phyloP scores from a whole-genome alignment of 2,888 invertebrate species.

The Metacarcinus magister region DNA sequence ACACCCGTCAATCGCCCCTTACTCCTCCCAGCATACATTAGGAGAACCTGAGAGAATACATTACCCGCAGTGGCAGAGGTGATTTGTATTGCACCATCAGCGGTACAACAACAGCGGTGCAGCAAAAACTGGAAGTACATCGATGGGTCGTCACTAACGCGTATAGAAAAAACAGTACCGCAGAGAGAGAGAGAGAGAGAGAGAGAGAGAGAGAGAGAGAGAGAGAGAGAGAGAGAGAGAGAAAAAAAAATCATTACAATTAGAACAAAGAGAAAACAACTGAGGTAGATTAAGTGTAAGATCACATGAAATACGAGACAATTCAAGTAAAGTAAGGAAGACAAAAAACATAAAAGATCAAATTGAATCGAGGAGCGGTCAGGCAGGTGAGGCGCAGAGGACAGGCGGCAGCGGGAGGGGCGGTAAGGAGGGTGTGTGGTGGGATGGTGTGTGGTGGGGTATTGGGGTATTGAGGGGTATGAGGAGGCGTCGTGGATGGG shows the following conservation, averaged over 20 bases:
- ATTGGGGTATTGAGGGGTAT: not conserved
- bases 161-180: not conserved
- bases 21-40: not conserved
- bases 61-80: not conserved
- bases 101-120: not conserved
- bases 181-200: not conserved
- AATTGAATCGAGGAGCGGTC: not conserved
- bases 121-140: not conserved
- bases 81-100: not conserved
- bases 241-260: not conserved
- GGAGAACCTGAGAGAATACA: not conserved
- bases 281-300: not conserved
- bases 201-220: slow-evolving; percentile 37
- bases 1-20: not conserved
- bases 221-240: not conserved
- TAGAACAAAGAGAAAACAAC: not conserved
- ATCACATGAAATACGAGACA: not conserved
- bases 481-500: not conserved
- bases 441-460: not conserved
- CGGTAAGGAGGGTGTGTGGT: not conserved
- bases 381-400: not conserved
- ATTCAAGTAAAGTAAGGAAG: not conserved
- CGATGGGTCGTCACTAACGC: not conserved
- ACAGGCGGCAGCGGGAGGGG: not conserved
- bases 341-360: not conserved